Base-by-base conservation (phyloP, 2,797 vertebrate genomes). In the Acanthurus lineatus region DNA sequence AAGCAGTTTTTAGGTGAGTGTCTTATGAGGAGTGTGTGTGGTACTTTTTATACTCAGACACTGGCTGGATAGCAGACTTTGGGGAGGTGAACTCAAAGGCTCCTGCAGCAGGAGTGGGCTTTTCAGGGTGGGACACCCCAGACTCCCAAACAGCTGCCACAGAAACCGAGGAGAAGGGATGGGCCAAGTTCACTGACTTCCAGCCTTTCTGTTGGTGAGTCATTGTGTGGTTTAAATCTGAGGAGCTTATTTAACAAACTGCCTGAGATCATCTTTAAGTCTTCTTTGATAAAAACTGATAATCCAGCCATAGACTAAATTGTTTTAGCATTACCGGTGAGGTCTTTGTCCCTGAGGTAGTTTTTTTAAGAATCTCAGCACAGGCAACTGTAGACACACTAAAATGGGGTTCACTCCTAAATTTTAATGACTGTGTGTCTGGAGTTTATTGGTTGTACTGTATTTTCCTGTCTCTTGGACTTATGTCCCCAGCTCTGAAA, bases 151-250 rank as follows among this genome's bases (percentile, higher is more conserved):
- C 89, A 59, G 82, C 93, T 69, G 45, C 79, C 49, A 64, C 93
- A 11, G 69, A 94, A 17, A 76, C 88, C 1, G 96, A 97, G 73
- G 97, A 97, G 70, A 97, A 97, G 69, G 97, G 97, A 28, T 98
- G 97, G 97, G 97, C 97, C 59, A 97, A 95, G 85, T 98, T 98
- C 76, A 94, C 96, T 0, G 97, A 97, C 92, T 97, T 98, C 86
- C 97, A 98, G 87, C 96, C 97, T 20, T 97, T 98, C 91, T 98
- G 97, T 89, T 98, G 97, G 97, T 97, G 86, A 91, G 92, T 85
- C 40, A 52, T 19, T 2, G 20, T 38, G 25, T 51, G 1, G 1
- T 68, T 19, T 61, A 15, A 74, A 15, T 28, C 54, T 35, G 11
- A 51, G 16, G 51, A 51, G 2, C 5, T 38, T 8, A 11, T 25